Conservation (phyloP, 2,888 invertebrate species). For the Archips crataeganus region DNA sequence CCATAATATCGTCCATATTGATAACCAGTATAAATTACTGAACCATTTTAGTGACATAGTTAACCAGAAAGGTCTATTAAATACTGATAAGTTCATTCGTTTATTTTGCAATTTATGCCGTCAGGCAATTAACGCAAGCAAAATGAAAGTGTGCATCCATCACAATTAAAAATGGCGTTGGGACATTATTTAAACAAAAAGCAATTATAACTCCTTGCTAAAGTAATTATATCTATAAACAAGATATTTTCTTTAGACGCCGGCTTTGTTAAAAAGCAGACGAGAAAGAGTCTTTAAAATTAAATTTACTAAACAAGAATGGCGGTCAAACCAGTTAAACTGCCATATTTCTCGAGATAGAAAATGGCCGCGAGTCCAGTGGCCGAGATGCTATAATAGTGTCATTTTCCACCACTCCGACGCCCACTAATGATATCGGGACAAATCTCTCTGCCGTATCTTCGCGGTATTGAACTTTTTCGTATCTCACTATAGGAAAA, state of each 20-base stretch:
- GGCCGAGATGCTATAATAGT: slow-evolving; percentile 41
- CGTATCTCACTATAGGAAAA: background rate
- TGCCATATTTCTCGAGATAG: slow-evolving; percentile 43
- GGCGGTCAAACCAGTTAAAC: slow-evolving; percentile 43
- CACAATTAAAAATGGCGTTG: background rate
- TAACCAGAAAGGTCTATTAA: no score
- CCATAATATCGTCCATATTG: background rate
- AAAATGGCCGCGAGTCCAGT: slow-evolving; percentile 39
- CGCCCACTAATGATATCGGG: slow-evolving; percentile 34
- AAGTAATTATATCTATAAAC: background rate
- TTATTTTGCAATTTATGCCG: background rate
- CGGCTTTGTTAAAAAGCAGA: slow-evolving; percentile 23
- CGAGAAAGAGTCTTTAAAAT: slow-evolving; percentile 36
- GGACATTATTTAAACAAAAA: no score
- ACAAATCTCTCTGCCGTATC: slow-evolving; percentile 31
- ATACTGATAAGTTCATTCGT: no score
- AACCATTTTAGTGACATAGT: background rate
- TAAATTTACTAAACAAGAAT: slow-evolving; percentile 39
- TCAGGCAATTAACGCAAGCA: background rate
- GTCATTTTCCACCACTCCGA: slow-evolving; percentile 40
- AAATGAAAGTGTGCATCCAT: no score
- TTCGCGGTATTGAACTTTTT: slow-evolving; percentile 25
- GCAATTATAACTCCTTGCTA: background rate
- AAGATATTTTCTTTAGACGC: slow-evolving; percentile 10
- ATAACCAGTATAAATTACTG: background rate